Base-by-base conservation (phyloP, 2,888 invertebrate genomes). In the Idaea aversata region DNA sequence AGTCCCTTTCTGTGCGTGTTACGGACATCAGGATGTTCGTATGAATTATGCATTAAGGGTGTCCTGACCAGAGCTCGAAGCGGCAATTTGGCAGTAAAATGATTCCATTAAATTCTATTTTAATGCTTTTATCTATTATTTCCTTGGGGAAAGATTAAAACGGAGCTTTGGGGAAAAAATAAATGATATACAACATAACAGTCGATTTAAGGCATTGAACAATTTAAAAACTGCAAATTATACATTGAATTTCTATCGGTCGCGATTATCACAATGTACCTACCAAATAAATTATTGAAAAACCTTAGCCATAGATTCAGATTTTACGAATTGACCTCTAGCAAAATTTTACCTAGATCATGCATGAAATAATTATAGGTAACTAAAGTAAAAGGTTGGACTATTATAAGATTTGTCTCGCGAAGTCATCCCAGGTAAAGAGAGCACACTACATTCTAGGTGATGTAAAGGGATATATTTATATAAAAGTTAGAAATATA, bases 11-110 rank as follows among this genome's bases (percentile, higher is more conserved):
- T 76, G 80, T 15, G 74, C 77, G 75, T 80, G 77, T 77, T 83
- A 80, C 83, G 83, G 85, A 79, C 84, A 78, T 78, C 72, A 74
- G 79, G 77, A 79, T 73, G 77, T 73, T 70, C 70, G 74, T 83
- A 90, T 91, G 90, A 91, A 91, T 91, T 88, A 91, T 87, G 87
- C 88, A 91, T 90, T 81, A 85, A 77, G 78, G 76, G 77, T 74
- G 72, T 67, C 59, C 68, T 63, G 71, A 73, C 76, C 75, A 75
- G 47, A 7, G 47, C 47, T 13, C 47, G 47, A 74, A 73, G 76
- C 75, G 78, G 81, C 80, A 77, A 77, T 82, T 80, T 78, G 72
- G 72, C 71, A 70, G 70, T 62, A 59, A 67, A 77, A 81, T 75
- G 67, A 75, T 75, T 79, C 75, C 67, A 73, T 77, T 75, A 72